phyloP scores from a whole-genome alignment of 2,888 invertebrate species.

The Pilophorus perplexus region DNA sequence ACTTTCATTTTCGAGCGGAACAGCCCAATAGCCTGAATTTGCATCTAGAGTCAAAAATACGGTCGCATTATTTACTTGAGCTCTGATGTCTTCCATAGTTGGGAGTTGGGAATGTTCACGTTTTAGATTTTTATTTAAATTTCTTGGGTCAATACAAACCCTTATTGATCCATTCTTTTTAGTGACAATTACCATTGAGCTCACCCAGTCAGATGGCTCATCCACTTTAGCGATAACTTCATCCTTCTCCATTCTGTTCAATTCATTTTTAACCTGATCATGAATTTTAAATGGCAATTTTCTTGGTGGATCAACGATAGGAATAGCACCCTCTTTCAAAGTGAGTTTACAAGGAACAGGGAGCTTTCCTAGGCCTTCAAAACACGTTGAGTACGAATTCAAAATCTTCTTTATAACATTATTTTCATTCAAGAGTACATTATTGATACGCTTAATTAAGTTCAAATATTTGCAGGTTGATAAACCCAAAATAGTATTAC shows the following conservation, averaged over 20 bases:
- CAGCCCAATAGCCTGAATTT: conserved; percentile 10
- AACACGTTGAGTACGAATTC: not conserved
- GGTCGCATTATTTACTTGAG: not conserved
- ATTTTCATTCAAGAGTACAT: not conserved
- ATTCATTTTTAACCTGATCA: conserved; percentile 16
- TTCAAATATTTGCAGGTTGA: not conserved
- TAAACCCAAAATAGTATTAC: conserved; percentile 21
- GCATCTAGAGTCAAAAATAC: conserved; percentile 14
- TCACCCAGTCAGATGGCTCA: conserved; percentile 30
- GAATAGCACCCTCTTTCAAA: conserved; percentile 6
- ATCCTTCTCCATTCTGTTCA: conserved; percentile 7
- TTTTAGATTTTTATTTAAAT: conserved; percentile 14
- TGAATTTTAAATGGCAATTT: conserved; percentile 17
- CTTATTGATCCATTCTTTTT: conserved; percentile 15
- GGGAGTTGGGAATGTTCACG: conserved; percentile 6
- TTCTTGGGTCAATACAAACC: conserved; percentile 16
- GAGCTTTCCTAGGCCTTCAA: conserved; percentile 13
- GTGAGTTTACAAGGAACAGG: not conserved
- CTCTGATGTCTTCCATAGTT: conserved; percentile 12
- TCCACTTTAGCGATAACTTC: conserved; percentile 9
- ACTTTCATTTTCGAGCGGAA: conserved; percentile 9
- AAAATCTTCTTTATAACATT: not conserved
- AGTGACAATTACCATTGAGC: not conserved
- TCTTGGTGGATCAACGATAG: conserved; percentile 21
- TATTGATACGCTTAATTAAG: not conserved